Conservation (phyloP, 2,113 vertebrate genomes). For the Forbesichthys papilliferus region DNA sequence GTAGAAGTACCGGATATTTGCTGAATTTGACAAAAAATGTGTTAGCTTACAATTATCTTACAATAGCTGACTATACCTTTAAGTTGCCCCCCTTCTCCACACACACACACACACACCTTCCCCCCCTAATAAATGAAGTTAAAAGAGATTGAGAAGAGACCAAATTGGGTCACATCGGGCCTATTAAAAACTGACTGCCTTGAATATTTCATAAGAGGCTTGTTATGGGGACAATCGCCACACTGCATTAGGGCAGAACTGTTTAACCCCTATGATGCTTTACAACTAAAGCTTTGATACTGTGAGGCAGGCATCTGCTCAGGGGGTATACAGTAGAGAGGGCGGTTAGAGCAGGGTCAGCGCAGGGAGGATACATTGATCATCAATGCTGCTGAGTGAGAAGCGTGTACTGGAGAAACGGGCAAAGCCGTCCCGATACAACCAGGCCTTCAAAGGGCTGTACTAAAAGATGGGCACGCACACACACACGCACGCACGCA, state of each 20-base stretch:
- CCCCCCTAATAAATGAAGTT: conserved; percentile 5
- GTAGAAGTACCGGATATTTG: no score
- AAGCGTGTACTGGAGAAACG: conserved; percentile 83
- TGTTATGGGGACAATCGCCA: background rate
- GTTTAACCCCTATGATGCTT: background rate
- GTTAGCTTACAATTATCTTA: no score
- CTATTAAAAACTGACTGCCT: conserved; percentile 31
- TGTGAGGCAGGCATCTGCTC: background rate
- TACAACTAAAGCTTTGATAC: background rate
- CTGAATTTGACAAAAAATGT: no score
- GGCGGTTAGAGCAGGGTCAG: background rate
- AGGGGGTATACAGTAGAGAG: background rate
- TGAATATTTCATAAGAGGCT: conserved; percentile 19
- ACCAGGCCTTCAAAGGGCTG: conserved; percentile 82
- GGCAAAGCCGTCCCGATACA: conserved; percentile 86
- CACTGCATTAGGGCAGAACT: background rate
- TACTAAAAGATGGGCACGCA: conserved; percentile 67
- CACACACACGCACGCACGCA: background rate
- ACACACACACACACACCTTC: no score
- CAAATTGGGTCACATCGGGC: background rate
- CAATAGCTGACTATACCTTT: no score
- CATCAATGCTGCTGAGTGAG: conserved; percentile 83
- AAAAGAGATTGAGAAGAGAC: conserved; percentile 7
- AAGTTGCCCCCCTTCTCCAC: no score
- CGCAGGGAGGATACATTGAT: conserved; percentile 81